Conservation (phyloP, 2,888 invertebrate genomes). For the Trissoscelio sp. region DNA sequence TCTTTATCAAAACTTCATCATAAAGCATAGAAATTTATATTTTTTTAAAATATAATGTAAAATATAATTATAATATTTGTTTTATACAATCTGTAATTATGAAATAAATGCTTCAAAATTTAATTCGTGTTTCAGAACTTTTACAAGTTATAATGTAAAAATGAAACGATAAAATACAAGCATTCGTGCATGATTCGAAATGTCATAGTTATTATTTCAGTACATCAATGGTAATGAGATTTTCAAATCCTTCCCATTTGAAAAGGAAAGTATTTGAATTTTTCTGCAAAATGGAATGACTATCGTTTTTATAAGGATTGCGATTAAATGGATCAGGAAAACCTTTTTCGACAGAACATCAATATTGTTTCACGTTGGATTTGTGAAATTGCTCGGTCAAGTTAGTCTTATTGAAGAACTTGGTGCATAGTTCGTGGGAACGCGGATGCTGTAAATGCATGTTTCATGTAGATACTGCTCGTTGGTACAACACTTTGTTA, state of each 20-base stretch:
- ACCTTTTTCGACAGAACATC: constrained; percentile 46
- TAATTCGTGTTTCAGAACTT: too few species aligned
- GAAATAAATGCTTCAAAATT: too few species aligned
- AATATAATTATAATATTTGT: too few species aligned
- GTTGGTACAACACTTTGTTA: constrained; percentile 67
- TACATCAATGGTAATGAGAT: background rate
- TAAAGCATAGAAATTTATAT: too few species aligned
- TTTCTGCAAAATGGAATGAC: background rate
- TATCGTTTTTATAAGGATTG: constrained; percentile 9
- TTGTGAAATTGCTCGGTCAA: constrained; percentile 37
- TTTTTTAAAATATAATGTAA: too few species aligned
- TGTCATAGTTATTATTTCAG: too few species aligned
- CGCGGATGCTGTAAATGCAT: constrained; percentile 68
- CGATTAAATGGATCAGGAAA: constrained; percentile 17
- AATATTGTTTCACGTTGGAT: constrained; percentile 44
- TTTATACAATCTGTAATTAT: too few species aligned
- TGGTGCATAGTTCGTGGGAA: constrained; percentile 60
- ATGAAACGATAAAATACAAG: background rate
- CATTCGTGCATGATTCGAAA: too few species aligned
- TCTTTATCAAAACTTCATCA: too few species aligned
- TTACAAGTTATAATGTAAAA: too few species aligned
- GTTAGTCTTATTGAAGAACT: constrained; percentile 43
- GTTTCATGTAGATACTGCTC: constrained; percentile 71
- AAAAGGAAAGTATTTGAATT: background rate
- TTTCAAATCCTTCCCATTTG: background rate